phyloP scores from a whole-genome alignment of 2,888 invertebrate species.

The Ferdinandea cuprea region DNA sequence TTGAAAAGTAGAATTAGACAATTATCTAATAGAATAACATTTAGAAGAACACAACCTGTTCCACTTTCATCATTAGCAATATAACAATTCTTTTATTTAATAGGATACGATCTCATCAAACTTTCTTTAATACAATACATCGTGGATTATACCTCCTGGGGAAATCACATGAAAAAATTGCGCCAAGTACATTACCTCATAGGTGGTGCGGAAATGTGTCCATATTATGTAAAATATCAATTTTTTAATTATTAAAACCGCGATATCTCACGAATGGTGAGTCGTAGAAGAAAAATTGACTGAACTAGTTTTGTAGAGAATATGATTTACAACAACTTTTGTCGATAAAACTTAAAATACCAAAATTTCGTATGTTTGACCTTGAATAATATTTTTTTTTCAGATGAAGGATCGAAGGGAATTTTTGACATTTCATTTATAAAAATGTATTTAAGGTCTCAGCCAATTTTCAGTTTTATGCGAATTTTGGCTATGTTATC shows the following conservation, averaged over 20 bases:
- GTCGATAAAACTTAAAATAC: too few species aligned
- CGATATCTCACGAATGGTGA: conserved; percentile 1
- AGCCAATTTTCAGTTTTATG: too few species aligned
- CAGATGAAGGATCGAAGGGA: too few species aligned
- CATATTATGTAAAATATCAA: background rate
- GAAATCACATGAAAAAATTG: background rate
- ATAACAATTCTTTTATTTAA: background rate
- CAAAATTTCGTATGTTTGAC: too few species aligned
- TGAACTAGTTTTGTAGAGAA: background rate
- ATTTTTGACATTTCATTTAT: too few species aligned
- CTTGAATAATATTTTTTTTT: too few species aligned
- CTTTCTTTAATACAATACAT: background rate
- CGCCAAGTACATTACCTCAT: background rate
- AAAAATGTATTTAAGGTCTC: too few species aligned
- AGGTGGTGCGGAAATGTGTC: too few species aligned
- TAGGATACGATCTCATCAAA: conserved; percentile 6
- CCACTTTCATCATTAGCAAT: background rate
- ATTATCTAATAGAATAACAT: too few species aligned
- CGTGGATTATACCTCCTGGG: background rate
- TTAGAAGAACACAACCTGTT: background rate
- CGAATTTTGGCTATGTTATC: too few species aligned
- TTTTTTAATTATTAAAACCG: conserved; percentile 1
- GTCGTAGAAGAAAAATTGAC: too few species aligned
- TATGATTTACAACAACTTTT: background rate
- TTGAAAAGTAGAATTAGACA: too few species aligned